A percentile compares a stretch with the other conserved stretches of the same genome.
Evolutionary conservation across 2,797 vertebrate genomes (phyloP).

Genomic region (Delichon dasypus): DNA sequence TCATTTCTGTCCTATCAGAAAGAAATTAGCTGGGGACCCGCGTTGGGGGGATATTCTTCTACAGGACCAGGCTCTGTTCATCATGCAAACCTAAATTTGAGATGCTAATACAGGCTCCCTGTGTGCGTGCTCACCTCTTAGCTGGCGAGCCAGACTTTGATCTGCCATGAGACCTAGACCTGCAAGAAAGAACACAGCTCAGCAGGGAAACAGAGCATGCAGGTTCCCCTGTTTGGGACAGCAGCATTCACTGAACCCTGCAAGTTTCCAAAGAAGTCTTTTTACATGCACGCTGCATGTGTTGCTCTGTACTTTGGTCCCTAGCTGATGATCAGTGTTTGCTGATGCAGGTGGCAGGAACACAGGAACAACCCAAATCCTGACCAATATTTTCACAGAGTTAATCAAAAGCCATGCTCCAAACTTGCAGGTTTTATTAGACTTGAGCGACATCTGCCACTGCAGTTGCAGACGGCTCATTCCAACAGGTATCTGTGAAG

Average conservation of each 20-base stretch:
- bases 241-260: neutral
- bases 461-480: neutral
- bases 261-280: neutral
- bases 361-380: neutral
- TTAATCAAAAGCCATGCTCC: neutral
- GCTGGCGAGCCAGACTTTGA: slow-evolving; percentile 50
- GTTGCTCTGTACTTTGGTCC: neutral
- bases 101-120: neutral
- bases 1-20: neutral
- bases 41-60: neutral
- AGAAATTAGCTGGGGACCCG: neutral
- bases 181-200: neutral
- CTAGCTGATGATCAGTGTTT: neutral
- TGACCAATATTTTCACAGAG: neutral
- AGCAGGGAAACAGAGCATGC: neutral
- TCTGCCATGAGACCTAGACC: slow-evolving; percentile 66
- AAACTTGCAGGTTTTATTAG: neutral
- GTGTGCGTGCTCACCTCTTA: slow-evolving; percentile 39
- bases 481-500: neutral
- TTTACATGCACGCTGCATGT: neutral
- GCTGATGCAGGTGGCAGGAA: neutral
- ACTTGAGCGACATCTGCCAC: neutral
- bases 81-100: neutral
- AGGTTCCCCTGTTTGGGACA: neutral
- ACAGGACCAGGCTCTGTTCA: neutral